These are phyloP conservation scores for Lepilemur septentrionalis DNA, from an alignment of 2,797 vertebrate species.

Conservation along the genomic window DNA sequence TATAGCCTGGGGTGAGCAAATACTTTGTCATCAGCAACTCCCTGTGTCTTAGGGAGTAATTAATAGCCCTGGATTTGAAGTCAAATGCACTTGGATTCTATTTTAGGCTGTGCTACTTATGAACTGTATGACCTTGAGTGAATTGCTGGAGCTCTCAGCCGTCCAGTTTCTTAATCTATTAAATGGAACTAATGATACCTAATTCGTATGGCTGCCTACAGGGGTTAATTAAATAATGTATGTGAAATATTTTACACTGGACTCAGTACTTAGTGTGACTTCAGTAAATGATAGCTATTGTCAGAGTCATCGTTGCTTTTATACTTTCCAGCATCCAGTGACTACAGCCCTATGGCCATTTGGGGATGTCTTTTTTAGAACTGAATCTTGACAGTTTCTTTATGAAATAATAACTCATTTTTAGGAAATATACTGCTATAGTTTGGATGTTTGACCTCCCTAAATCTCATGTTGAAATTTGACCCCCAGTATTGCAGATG, in stretches of 20 bases:
- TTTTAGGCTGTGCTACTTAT: neutral
- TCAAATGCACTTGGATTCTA: neutral
- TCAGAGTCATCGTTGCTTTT: neutral
- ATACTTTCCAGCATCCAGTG: neutral
- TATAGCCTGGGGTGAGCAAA: neutral
- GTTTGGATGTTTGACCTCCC: neutral
- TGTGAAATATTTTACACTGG: neutral
- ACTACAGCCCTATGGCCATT: neutral
- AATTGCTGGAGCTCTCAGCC: neutral
- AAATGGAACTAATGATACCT: neutral
- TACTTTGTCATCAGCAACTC: neutral
- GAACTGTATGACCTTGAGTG: neutral
- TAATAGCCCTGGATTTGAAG: neutral
- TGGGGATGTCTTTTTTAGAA: neutral
- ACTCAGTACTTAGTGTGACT: neutral
- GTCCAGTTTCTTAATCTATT: neutral
- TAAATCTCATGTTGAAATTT: neutral
- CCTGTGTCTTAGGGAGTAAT: neutral
- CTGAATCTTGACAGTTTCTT: constrained; percentile 5
- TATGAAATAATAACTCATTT: constrained; percentile 39
- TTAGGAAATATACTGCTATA: neutral
- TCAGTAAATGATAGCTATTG: neutral
- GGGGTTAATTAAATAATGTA: neutral
- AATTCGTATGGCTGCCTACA: neutral
- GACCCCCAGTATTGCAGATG: neutral